Base-by-base conservation (phyloP, 1,140 invertebrate species). In the Trichogramma pretiosum region DNA sequence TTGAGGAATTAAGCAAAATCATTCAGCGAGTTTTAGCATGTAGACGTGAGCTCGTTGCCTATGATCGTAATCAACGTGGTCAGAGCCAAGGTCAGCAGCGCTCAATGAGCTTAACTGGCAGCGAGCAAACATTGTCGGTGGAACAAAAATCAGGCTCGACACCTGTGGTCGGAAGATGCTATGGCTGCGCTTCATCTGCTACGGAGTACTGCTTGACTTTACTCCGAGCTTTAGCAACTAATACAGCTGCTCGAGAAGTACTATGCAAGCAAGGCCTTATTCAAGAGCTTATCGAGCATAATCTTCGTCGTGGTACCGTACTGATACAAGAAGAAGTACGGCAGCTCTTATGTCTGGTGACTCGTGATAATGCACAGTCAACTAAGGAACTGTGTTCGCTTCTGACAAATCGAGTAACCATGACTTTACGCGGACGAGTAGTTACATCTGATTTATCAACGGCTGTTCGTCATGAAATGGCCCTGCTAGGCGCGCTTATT, bases 1-100 rank as follows among this genome's bases (percentile, higher is more conserved):
- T 97, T 68, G 93, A 98, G 64, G 93, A 98, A 61, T 74, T 98
- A 0, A 94, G 90, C 63, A 93, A 96, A 71, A 91, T 95, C 40
- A 94, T 96, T 45, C 87, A 97, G 74, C 83, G 85, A 62, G 89
- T 94, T 5, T 73, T 92, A 44, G 89, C 90, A 0, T 92, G 88
- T 62, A 81, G 90, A 19, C 82, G 88, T 58, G 93, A 96, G 64
- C 71, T 97, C 18, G 89, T 97, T 1, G 83, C 89, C 0, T 97
- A 94, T 62, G 93, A 98, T 67, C 76, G 89, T 36, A 85, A 85
- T 50, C 88, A 94, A 59, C 67, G 75, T 19, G 80, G 78, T 33
- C 63, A 62, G 5, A 60, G 46, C 2, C 52, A 22, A 19, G 9
- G 40, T 3, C 55, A 34, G 22, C 60, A 48, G 47, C 46, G 43